Conservation (phyloP, 2,888 invertebrate genomes). For the Coelogynopora nodosa region DNA sequence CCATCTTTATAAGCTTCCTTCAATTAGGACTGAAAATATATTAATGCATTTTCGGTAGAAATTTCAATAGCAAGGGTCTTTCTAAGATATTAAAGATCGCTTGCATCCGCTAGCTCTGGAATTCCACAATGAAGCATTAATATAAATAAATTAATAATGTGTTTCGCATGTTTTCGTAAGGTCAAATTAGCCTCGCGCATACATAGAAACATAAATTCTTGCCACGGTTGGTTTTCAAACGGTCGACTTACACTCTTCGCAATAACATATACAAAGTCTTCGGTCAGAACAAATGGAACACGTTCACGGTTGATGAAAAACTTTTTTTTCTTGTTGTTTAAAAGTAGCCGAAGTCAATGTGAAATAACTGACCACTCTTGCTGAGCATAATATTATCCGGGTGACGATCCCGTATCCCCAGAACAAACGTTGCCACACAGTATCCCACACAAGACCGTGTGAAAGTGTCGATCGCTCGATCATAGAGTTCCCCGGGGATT, state of each 20-base stretch:
- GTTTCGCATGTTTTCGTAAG: slow-evolving; percentile 65
- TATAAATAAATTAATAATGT: slow-evolving; percentile 67
- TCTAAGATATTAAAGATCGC: slow-evolving; percentile 66
- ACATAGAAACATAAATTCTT: slow-evolving; percentile 65
- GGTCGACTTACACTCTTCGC: slow-evolving; percentile 37
- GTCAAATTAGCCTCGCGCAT: slow-evolving; percentile 65
- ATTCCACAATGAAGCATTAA: slow-evolving; percentile 68
- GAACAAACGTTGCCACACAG: slow-evolving; percentile 67
- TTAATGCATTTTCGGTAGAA: slow-evolving; percentile 63
- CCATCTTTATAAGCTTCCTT: slow-evolving; percentile 66
- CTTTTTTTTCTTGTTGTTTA: slow-evolving; percentile 68
- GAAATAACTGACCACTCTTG: slow-evolving; percentile 67
- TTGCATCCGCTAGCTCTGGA: slow-evolving; percentile 66
- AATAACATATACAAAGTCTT: slow-evolving; percentile 44
- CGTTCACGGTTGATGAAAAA: slow-evolving; percentile 67
- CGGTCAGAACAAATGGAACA: slow-evolving; percentile 68
- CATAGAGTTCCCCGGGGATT: slow-evolving; percentile 54
- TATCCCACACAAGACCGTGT: slow-evolving; percentile 67
- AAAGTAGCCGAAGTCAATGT: slow-evolving; percentile 69
- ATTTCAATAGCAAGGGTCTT: slow-evolving; percentile 64
- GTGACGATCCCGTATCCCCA: slow-evolving; percentile 68
- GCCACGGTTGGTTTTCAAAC: slow-evolving; percentile 41
- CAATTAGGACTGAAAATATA: slow-evolving; percentile 65
- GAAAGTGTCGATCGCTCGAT: slow-evolving; percentile 66
- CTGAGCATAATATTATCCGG: slow-evolving; percentile 69